Evolutionary conservation across 2,797 vertebrate species (phyloP).

Genomic region (Anguilla pacifica): DNA sequence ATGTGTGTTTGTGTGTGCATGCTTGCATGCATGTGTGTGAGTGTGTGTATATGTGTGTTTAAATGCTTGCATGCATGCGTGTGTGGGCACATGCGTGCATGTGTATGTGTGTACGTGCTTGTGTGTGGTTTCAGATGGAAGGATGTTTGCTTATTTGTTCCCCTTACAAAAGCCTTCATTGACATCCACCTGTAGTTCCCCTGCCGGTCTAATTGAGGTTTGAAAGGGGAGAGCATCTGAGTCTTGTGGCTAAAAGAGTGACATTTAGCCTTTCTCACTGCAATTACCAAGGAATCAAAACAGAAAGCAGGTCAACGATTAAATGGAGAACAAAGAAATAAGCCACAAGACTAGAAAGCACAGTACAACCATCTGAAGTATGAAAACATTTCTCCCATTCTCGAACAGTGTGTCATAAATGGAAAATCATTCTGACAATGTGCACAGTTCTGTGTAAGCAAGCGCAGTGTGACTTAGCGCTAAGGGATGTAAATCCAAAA

Average conservation of each 20-base stretch:
- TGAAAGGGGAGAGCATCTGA: neutral
- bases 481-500: neutral
- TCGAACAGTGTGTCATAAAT: neutral
- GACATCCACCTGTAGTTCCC: neutral
- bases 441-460: neutral
- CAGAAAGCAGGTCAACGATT: neutral
- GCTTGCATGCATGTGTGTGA: neutral
- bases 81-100: too few relatives aligned
- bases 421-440: neutral
- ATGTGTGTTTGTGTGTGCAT: neutral
- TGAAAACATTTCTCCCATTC: neutral
- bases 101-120: too few relatives aligned
- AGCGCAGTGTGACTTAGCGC: neutral
- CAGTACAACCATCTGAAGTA: neutral
- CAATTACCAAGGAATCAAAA: neutral
- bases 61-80: neutral
- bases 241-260: neutral
- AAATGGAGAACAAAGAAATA: neutral
- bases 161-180: neutral
- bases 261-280: neutral
- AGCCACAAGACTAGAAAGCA: neutral
- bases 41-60: neutral
- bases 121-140: neutral
- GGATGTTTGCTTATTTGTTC: neutral
- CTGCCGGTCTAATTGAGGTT: neutral